Conservation (phyloP, 92 coral and sea anemone species). For the Pocillopora grandis region DNA sequence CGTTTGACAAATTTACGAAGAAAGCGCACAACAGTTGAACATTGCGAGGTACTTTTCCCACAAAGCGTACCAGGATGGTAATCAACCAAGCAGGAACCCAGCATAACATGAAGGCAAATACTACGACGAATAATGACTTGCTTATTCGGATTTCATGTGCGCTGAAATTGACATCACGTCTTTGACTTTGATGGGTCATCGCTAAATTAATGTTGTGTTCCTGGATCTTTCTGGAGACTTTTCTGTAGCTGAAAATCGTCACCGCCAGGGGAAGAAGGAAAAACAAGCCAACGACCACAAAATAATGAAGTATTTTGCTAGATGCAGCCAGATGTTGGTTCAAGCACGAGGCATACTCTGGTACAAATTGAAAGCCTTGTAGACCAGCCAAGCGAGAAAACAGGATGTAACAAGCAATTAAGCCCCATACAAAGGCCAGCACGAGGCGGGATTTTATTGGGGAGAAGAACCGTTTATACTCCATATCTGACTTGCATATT, state of each 20-base stretch:
- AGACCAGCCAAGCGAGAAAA: not conserved
- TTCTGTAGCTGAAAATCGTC: slow-evolving; percentile 16
- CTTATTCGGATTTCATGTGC: not conserved
- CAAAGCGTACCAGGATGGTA: not conserved
- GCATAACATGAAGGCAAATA: slow-evolving; percentile 10
- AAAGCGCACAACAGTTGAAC: not conserved
- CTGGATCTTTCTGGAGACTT: not conserved
- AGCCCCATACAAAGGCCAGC: slow-evolving; percentile 3
- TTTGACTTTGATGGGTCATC: not conserved
- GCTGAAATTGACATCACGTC: not conserved
- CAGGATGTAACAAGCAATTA: not conserved
- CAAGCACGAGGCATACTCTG: slow-evolving; percentile 15
- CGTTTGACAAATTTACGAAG: not conserved
- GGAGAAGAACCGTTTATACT: not conserved
- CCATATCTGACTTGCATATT: slow-evolving; percentile 6
- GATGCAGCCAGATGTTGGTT: not conserved
- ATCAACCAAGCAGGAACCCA: slow-evolving; percentile 14
- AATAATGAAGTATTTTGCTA: not conserved
- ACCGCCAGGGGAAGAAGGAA: slow-evolving; percentile 1
- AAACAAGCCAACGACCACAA: not conserved
- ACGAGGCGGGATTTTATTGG: not conserved
- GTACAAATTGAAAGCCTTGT: not conserved
- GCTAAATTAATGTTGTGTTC: not conserved
- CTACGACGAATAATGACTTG: slow-evolving; percentile 10
- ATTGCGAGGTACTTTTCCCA: not conserved